Base-by-base conservation (phyloP, 2,888 invertebrate genomes). In the Epirrhoe tristata region DNA sequence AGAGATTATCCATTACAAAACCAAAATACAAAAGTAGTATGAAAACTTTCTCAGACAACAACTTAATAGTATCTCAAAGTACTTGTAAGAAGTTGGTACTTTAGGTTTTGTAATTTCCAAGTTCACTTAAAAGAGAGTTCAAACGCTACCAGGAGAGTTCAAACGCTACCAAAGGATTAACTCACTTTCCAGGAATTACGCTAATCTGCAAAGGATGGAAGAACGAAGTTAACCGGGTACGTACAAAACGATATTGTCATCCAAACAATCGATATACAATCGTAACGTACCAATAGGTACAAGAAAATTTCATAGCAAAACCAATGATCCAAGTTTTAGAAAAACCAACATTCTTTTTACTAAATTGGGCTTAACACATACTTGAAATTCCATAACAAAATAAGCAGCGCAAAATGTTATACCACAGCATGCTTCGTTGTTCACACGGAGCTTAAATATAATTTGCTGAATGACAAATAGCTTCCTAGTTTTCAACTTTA, bases 391-490 rank as follows among this genome's bases (percentile, higher is more conserved):
- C 48, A 16, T 48, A 16, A 16, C 48, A 59, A 59, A 52, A 60
- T 59, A 52, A 43, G 39, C 39, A 39, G 10, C 39, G 39, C 10
- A 43, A 59, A 39, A 55, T 56, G 34, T 56, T 32, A 10, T 56
- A 63, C 51, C 6, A 39, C 43, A 6, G 50, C 56, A 50, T 58
- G 32, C 51, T 53, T 39, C 17, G 55, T 43, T n/a, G n/a, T n/a
- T n/a, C n/a, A n/a, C n/a, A n/a, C n/a, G n/a, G n/a, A n/a, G n/a
- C n/a, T n/a, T n/a, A n/a, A n/a, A n/a, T n/a, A n/a, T 65, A 57
- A 60, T 69, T 68, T 63, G 43, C 63, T 36, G 73, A 75, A 74
- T 74, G 60, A 73, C 67, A 72, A 75, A 69, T 57, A 71, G 62
- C 61, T 73, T 72, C 70, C 70, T 67, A 70, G 57, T 55, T 3